Evolutionary conservation across 2,113 vertebrate species (phyloP).

Genomic region (Chamaetylas fuelleborni): DNA sequence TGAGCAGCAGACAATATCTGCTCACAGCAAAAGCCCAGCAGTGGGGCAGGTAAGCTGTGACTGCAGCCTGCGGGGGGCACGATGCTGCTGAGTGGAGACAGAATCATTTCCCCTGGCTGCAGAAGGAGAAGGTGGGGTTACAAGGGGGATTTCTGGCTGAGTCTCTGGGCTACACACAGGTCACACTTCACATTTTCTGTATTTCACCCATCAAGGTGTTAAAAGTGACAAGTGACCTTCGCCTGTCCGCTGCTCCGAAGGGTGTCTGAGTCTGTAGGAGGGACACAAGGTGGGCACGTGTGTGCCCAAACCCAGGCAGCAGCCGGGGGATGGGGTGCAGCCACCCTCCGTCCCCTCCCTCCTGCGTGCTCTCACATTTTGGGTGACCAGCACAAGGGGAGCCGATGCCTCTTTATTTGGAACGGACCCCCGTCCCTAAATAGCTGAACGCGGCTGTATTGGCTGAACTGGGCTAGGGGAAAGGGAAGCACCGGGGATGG

Average conservation of each 20-base stretch:
- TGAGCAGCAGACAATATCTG: rapidly evolving
- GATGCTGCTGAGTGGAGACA: neutral
- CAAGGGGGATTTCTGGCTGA: rapidly evolving
- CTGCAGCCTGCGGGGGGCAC: neutral
- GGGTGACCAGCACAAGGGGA: neutral
- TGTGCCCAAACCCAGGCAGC: neutral
- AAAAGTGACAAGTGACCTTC: neutral
- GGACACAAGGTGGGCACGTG: neutral
- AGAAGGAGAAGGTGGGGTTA: rapidly evolving
- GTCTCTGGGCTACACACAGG: neutral
- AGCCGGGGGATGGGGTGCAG: neutral
- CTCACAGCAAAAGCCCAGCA: neutral
- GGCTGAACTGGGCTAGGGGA: neutral
- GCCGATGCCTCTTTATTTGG: neutral
- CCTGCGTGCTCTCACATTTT: neutral
- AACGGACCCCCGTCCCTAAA: neutral
- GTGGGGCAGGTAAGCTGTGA: neutral
- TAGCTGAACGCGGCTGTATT: neutral
- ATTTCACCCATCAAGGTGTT: neutral
- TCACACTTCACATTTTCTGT: neutral
- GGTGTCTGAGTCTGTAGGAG: neutral
- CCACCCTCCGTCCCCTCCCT: neutral
- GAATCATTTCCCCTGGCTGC: neutral
- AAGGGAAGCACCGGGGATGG: neutral
- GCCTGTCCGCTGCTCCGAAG: neutral